These are phyloP conservation scores for Orgyia antiqua DNA, from an alignment of 2,888 invertebrate species.

Conservation along the genomic window DNA sequence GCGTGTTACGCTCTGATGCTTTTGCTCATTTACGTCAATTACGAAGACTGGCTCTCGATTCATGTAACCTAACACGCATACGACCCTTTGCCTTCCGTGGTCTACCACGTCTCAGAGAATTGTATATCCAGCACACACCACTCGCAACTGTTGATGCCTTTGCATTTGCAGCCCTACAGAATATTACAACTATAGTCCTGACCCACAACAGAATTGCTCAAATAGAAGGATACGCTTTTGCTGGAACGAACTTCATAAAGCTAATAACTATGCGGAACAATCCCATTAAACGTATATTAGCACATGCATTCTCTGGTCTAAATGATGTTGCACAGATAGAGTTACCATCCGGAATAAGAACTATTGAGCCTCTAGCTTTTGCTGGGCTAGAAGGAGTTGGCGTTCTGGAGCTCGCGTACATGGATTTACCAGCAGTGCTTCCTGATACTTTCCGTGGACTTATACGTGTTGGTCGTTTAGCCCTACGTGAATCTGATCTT, in stretches of 20 bases:
- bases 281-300: slow-evolving; percentile 87
- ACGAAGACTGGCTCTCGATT: slow-evolving; percentile 89
- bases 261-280: slow-evolving; percentile 91
- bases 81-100: slow-evolving; percentile 92
- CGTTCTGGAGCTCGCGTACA: slow-evolving; percentile 87
- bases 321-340: slow-evolving; percentile 90
- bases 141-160: slow-evolving; percentile 88
- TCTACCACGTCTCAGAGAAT: slow-evolving; percentile 85
- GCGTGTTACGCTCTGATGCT: slow-evolving; percentile 88
- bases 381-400: slow-evolving; percentile 90
- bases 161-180: slow-evolving; percentile 90
- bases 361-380: slow-evolving; percentile 88
- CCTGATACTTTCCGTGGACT: slow-evolving; percentile 87
- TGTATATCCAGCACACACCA: slow-evolving; percentile 92
- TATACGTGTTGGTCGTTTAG: slow-evolving; percentile 84
- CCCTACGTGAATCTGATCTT: slow-evolving; percentile 89
- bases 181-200: slow-evolving; percentile 84
- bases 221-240: slow-evolving; percentile 89
- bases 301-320: slow-evolving; percentile 90
- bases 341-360: slow-evolving; percentile 86
- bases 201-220: slow-evolving; percentile 84
- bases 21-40: slow-evolving; percentile 89
- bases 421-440: slow-evolving; percentile 86
- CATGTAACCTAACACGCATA: slow-evolving; percentile 90
- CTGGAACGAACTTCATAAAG: slow-evolving; percentile 90